Percentiles rank a stretch among this genome's conserved stretches.
Conservation (phyloP, 37 sponge, comb jelly and placozoan genomes). For the Oopsacas minuta region DNA sequence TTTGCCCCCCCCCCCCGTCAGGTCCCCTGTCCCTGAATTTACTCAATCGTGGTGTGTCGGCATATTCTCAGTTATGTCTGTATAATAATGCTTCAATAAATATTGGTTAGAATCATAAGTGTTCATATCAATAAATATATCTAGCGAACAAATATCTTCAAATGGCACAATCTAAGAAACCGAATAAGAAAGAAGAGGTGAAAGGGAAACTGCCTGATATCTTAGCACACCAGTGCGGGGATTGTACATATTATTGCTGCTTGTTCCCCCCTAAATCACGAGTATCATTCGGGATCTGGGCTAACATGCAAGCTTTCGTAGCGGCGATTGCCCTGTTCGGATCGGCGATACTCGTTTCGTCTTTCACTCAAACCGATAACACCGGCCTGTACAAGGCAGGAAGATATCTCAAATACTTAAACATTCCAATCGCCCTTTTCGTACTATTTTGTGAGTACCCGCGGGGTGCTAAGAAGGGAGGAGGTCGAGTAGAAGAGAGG, state of each 20-base stretch:
- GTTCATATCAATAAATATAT: no score
- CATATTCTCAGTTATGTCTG: no score
- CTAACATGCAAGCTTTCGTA: background rate
- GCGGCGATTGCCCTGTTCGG: background rate
- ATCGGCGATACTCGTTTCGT: background rate
- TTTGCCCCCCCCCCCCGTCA: no score
- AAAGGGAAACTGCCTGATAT: background rate
- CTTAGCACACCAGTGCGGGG: background rate
- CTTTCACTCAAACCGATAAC: background rate
- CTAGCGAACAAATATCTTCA: no score
- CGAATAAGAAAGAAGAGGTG: background rate
- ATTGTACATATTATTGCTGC: conserved; percentile 4
- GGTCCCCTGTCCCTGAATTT: no score
- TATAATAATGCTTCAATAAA: no score
- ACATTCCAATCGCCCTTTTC: background rate
- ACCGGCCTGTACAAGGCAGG: background rate
- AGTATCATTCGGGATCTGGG: background rate
- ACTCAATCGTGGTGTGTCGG: no score
- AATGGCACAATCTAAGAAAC: background rate
- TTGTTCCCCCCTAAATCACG: background rate
- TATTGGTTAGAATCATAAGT: no score
- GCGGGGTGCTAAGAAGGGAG: background rate
- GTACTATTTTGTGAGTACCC: background rate
- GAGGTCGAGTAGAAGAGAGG: background rate
- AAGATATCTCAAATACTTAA: background rate